A percentile compares a stretch with the other conserved stretches of the same genome.
Evolutionary conservation across 2,888 invertebrate species (phyloP).

Genomic region (Amphipyra berbera): DNA sequence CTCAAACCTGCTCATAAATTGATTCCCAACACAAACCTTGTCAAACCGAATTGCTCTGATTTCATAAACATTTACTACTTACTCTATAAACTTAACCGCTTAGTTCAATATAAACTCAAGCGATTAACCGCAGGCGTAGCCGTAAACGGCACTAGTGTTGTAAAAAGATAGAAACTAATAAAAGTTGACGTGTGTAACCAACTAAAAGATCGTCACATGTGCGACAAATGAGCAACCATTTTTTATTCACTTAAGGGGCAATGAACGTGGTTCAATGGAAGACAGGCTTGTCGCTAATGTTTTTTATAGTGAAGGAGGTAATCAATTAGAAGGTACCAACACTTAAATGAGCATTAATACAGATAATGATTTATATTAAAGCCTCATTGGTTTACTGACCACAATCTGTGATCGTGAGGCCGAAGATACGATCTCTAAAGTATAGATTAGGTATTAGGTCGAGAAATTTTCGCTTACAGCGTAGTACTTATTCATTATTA

Average conservation of each 20-base stretch:
- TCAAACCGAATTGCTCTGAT: conserved; percentile 36
- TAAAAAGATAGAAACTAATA: conserved; percentile 63
- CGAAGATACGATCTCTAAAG: neutral
- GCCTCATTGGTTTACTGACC: conserved; percentile 6
- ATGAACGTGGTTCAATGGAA: conserved; percentile 49
- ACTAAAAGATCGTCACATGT: conserved; percentile 73
- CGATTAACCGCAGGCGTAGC: conserved; percentile 36
- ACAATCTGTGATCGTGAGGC: conserved; percentile 3
- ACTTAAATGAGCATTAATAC: conserved; percentile 6
- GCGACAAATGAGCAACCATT: conserved; percentile 74
- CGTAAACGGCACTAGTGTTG: conserved; percentile 42
- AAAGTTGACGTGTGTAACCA: conserved; percentile 61
- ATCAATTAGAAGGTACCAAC: conserved; percentile 27
- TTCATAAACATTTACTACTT: conserved; percentile 49
- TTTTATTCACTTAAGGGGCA: conserved; percentile 70
- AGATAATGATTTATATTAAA: conserved; percentile 5
- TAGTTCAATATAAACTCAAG: conserved; percentile 43
- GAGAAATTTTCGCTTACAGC: neutral
- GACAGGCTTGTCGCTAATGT: conserved; percentile 4
- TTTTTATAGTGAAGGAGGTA: conserved; percentile 22
- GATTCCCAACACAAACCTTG: conserved; percentile 10
- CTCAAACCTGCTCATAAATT: conserved; percentile 19
- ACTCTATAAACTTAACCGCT: conserved; percentile 44
- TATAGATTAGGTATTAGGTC: neutral
- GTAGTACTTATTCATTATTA: neutral